A percentile compares a stretch with the other conserved stretches of the same genome.
Evolutionary conservation across 2,797 vertebrate species (phyloP).

Genomic region (Alouatta caraya): DNA sequence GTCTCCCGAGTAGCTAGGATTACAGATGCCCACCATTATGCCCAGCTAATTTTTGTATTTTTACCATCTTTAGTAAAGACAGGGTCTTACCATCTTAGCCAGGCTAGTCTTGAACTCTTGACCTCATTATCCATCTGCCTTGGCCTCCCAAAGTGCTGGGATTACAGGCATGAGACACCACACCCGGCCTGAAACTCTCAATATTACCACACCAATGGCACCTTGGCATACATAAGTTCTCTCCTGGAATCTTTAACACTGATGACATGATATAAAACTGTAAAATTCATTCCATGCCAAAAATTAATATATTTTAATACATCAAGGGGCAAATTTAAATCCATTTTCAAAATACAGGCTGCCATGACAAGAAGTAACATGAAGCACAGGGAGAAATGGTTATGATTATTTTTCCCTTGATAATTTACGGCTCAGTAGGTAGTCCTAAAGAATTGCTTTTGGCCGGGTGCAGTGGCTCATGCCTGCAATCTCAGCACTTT

Average conservation of each 20-base stretch:
- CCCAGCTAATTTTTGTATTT: too few relatives aligned
- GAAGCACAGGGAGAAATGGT: background rate
- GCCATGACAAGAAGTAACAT: background rate
- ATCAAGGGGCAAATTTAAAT: constrained; percentile 13
- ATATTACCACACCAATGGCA: background rate
- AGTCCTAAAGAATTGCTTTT: background rate
- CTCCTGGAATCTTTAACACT: background rate
- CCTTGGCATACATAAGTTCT: background rate
- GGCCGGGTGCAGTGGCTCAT: background rate
- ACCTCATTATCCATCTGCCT: too few relatives aligned
- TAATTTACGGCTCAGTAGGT: background rate
- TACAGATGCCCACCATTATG: too few relatives aligned
- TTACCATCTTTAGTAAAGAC: too few relatives aligned
- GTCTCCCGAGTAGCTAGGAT: too few relatives aligned
- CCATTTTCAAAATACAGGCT: constrained; percentile 36
- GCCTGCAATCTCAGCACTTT: background rate
- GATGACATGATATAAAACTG: background rate
- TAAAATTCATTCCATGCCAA: background rate
- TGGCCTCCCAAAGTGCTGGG: too few relatives aligned
- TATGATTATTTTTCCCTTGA: background rate
- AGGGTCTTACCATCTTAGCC: too few relatives aligned
- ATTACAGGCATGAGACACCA: too few relatives aligned
- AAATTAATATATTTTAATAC: constrained; percentile 26
- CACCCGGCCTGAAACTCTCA: background rate
- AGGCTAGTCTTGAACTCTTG: too few relatives aligned